Evolutionary conservation across 2,797 vertebrate genomes (phyloP).

Genomic region (Vireo griseus): DNA sequence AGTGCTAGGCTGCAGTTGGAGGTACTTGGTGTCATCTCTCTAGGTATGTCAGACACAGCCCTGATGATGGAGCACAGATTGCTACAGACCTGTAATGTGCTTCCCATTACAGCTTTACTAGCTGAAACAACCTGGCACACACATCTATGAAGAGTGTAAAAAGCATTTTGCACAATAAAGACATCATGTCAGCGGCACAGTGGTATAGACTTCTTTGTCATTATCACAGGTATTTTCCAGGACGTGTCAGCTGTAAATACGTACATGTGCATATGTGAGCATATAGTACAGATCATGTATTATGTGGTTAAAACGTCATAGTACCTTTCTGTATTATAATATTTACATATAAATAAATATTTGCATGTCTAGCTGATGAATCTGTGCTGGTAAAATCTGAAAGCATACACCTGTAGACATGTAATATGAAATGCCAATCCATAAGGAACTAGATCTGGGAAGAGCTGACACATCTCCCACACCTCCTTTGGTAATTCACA

Average conservation of each 20-base stretch:
- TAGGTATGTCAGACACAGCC: not conserved
- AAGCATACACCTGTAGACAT: not conserved
- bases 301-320: not conserved
- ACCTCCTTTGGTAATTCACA: not conserved
- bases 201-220: not conserved
- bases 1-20: not conserved
- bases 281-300: not conserved
- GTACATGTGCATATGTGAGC: not conserved
- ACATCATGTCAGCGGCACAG: not conserved
- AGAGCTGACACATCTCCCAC: not conserved
- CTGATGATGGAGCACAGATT: not conserved
- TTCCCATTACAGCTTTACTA: not conserved
- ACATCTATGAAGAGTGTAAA: not conserved
- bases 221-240: not conserved
- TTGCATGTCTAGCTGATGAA: not conserved
- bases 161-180: not conserved
- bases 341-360: not conserved
- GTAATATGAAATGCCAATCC: not conserved
- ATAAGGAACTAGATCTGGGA: not conserved
- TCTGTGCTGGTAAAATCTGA: not conserved
- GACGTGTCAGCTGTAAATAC: not conserved
- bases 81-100: not conserved
- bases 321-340: not conserved
- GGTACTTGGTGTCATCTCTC: not conserved
- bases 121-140: not conserved